A percentile compares a stretch with the other conserved stretches of the same genome.
These are phyloP conservation scores for Ips nitidus DNA, from an alignment of 1,140 invertebrate genomes.

Conservation along the genomic window DNA sequence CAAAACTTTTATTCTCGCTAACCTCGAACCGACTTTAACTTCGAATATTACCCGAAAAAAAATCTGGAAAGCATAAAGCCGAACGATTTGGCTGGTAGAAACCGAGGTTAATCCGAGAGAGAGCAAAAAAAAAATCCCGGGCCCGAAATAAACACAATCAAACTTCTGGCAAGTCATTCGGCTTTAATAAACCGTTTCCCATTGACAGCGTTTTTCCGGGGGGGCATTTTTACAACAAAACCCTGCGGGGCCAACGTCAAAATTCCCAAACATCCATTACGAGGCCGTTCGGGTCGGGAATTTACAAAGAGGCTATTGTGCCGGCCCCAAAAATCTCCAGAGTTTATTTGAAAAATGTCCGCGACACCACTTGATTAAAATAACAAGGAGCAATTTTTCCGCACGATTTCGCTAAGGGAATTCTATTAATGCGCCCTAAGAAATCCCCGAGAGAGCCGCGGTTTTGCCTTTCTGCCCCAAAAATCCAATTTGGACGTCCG, in stretches of 20 bases:
- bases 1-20: too few species aligned
- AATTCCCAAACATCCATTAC: conserved; percentile 22
- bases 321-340: conserved; percentile 14
- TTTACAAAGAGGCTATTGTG: conserved; percentile 21
- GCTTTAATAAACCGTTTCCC: conserved; percentile 21
- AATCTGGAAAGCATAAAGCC: too few species aligned
- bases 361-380: conserved; percentile 26
- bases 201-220: conserved; percentile 15
- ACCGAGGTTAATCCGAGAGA: neutral
- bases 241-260: conserved; percentile 4
- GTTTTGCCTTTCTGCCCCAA: neutral
- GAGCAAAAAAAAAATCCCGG: neutral
- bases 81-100: neutral
- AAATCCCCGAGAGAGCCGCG: conserved; percentile 13
- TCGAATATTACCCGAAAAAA: too few species aligned
- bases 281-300: neutral
- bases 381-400: conserved; percentile 25
- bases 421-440: conserved; percentile 13
- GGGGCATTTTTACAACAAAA: conserved; percentile 17
- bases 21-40: too few species aligned
- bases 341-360: conserved; percentile 19
- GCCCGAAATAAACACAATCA: conserved; percentile 18
- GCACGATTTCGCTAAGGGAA: conserved; percentile 17
- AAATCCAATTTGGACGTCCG: too few species aligned
- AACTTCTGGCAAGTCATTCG: conserved; percentile 18